Evolutionary conservation across 2,797 vertebrate species (phyloP).

Genomic region (Hyperoplus lanceolatus): DNA sequence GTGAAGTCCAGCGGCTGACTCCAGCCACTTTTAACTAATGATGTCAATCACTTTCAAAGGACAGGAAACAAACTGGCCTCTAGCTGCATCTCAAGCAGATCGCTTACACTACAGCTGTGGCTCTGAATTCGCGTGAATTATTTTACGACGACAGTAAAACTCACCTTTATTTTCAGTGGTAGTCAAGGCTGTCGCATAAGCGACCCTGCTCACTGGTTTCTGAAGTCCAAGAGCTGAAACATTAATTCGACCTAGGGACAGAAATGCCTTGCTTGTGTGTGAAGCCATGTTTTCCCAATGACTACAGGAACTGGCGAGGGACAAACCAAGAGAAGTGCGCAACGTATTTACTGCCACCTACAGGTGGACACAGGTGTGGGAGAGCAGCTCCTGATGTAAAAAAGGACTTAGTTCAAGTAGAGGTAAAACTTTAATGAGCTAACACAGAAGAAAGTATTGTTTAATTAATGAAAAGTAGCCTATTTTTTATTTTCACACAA

Average conservation of each 20-base stretch:
- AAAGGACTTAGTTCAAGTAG: rapidly evolving
- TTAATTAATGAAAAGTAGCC: rapidly evolving
- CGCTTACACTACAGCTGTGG: constrained; percentile 35
- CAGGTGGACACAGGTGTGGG: background rate
- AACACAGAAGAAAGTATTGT: rapidly evolving
- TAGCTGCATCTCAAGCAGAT: background rate
- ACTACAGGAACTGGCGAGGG: constrained; percentile 50
- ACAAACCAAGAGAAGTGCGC: background rate
- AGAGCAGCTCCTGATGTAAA: background rate
- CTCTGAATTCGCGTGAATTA: background rate
- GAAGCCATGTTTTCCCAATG: constrained; percentile 80
- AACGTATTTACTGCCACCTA: constrained; percentile 34
- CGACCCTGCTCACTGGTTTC: constrained; percentile 36
- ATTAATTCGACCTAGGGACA: constrained; percentile 74
- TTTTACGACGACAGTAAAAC: background rate
- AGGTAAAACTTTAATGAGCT: too few species aligned
- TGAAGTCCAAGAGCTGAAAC: constrained; percentile 33
- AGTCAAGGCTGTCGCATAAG: constrained; percentile 58
- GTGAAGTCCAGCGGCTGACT: background rate
- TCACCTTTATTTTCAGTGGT: constrained; percentile 67
- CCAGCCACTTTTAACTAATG: background rate
- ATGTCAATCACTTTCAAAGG: background rate
- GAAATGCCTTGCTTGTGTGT: constrained; percentile 47
- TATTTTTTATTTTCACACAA: background rate
- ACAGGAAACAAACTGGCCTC: background rate